Base-by-base conservation (phyloP, 2,797 vertebrate species). In the Choloepus didactylus region DNA sequence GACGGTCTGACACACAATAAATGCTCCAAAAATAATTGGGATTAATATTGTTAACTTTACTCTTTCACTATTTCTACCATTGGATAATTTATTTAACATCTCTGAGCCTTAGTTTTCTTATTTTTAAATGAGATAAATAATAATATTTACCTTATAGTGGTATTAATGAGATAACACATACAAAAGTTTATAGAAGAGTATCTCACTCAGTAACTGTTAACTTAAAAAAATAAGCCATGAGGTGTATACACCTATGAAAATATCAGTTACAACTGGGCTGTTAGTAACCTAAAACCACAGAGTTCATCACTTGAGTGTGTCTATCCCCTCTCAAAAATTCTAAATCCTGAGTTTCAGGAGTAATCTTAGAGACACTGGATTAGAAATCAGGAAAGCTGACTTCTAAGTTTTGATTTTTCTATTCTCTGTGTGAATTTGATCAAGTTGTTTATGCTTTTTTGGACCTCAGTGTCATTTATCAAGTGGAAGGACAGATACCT, bases 371-470 rank as follows among this genome's bases (percentile, higher is more conserved):
- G 62, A 44, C 44, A 46, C 4, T 70, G 11, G 19, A 81, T 69
- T 91, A 75, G 67, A 91, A 93, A 75, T 85, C 77, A 69, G 59
- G 16, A 93, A 56, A 79, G 76, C 29, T 31, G 85, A 70, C 15
- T 75, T 80, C 4, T 56, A 23, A 56, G 6, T 90, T 90, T 79
- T 29, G 7, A 38, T 79, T 93, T 72, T 86, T 82, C 18, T 75
- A 4, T 31, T 46, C 12, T 88, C 79, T 10, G 14, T 88, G 35
- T 81, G 25, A 95, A 73, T 6, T 54, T 38, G 27, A 90, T 35
- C 15, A 59, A 31, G 15, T 54, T 56, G 27, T 84, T 85, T 56
- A 46, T 1, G 82, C 38, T 44, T 73, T 27, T 79, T 29, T 91
- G 51, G 29, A 81, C 27, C 46, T 64, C 41, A 3, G 2, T 38